Evolutionary conservation across 1,140 invertebrate species (phyloP), one percentile per base, ranked within the genome.

Genomic region (Atta texana): DNA sequence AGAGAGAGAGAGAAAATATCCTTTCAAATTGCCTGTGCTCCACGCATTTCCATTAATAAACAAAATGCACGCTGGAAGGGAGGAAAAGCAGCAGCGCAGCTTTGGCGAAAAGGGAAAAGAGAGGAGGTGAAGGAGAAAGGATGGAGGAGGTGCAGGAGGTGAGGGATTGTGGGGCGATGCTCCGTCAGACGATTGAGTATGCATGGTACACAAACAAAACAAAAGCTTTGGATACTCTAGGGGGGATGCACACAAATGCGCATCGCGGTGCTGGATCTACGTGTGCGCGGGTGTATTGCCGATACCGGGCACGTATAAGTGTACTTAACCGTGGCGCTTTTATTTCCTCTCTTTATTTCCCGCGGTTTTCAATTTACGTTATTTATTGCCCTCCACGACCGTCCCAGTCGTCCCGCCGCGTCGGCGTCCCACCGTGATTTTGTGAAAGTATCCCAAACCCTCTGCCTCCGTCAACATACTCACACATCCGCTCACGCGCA

Each of bases 321-420:
- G 69, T 75, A 84, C 80, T 84, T 84, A 84, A 84, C 80, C 39
- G 69, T 66, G 49, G 18, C 63, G 49, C 64, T 86, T 86, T 86
- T 81, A 69, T 86, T 86, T 81, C 66, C 63, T 78, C n/a, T 82
- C 55, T 86, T 68, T 86, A 69, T 80, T 86, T 86, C 76, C 76
- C 85, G 74, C 85, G 59, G 55, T 88, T 69, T 86, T 86, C 80
- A 71, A 74, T 86, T 86, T 88, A 68, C 59, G 61, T 77, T 87
- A 64, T 87, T 77, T 88, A 57, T 87, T 72, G 68, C 68, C 18
- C 89, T 91, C 61, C 95, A 94, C 92, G 92, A 95, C 64, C 92
- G 90, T 85, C 90, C 96, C 96, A 53, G 94, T 95, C 49, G 93
- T 94, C 49, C 74, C 28, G 81, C 28, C 81, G 78, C 72, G 84